These are phyloP conservation scores for Dipodomys stephensi DNA, from an alignment of 2,113 vertebrate species.

Conservation along the genomic window DNA sequence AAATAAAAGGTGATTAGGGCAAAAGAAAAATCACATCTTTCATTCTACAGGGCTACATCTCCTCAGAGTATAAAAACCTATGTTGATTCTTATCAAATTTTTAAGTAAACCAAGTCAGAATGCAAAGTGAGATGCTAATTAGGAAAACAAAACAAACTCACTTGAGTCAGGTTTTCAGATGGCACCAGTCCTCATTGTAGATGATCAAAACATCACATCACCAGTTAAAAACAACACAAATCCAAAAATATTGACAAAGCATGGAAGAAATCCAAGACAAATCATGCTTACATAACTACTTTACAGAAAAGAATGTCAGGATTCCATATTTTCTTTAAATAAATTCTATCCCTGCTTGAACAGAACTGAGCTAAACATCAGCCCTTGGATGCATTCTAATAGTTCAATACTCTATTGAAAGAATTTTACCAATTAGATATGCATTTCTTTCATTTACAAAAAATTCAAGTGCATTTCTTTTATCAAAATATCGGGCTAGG, in stretches of 20 bases:
- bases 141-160: background rate
- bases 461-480: background rate
- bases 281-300: too few relatives aligned
- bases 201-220: background rate
- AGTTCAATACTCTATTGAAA: too few relatives aligned
- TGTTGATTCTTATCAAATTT: conserved; percentile 33
- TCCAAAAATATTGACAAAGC: too few relatives aligned
- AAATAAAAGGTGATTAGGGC: background rate
- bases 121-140: background rate
- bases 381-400: too few relatives aligned
- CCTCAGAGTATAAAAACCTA: background rate
- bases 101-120: conserved; percentile 44
- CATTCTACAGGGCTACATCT: background rate
- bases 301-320: too few relatives aligned
- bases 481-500: background rate
- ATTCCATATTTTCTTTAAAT: too few relatives aligned
- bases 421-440: background rate
- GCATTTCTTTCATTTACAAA: background rate
- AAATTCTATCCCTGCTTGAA: too few relatives aligned
- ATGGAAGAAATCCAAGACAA: too few relatives aligned
- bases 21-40: background rate
- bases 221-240: too few relatives aligned
- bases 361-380: too few relatives aligned
- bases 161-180: background rate
- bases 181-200: background rate